These are phyloP conservation scores for Amphipyra berbera DNA, from an alignment of 2,888 invertebrate species.

Conservation along the genomic window DNA sequence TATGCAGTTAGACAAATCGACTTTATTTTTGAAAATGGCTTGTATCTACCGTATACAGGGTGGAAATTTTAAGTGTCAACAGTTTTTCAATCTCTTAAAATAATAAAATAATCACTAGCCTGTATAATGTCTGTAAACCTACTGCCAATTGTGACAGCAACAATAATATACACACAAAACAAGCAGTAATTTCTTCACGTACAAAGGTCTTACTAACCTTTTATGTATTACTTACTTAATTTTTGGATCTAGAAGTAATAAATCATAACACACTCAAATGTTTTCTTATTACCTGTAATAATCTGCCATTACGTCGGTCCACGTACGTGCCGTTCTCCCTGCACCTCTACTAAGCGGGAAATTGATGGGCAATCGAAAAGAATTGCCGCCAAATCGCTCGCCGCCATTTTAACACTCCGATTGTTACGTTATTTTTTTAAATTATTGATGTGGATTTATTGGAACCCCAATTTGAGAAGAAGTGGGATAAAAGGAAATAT, in stretches of 20 bases:
- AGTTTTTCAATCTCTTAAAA: too few species aligned
- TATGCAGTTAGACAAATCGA: too few species aligned
- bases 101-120: too few species aligned
- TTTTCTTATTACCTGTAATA: slow-evolving; percentile 60
- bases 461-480: neutral
- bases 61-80: too few species aligned
- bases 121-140: too few species aligned
- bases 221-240: neutral
- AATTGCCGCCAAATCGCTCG: slow-evolving; percentile 41
- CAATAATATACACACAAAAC: too few species aligned
- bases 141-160: too few species aligned
- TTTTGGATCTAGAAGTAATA: slow-evolving; percentile 12
- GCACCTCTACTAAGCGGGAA: slow-evolving; percentile 52
- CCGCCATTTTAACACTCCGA: slow-evolving; percentile 46
- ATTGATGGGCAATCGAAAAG: slow-evolving; percentile 55
- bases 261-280: slow-evolving; percentile 52
- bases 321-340: slow-evolving; percentile 48
- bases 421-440: slow-evolving; percentile 36
- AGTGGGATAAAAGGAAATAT: too few species aligned
- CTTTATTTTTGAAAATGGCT: too few species aligned
- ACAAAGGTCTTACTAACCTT: too few species aligned
- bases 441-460: slow-evolving; percentile 44
- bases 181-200: too few species aligned
- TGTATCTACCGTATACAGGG: too few species aligned
- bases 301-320: slow-evolving; percentile 49